phyloP scores from a whole-genome alignment of 1,140 invertebrate species.

The Mamestra configurata region DNA sequence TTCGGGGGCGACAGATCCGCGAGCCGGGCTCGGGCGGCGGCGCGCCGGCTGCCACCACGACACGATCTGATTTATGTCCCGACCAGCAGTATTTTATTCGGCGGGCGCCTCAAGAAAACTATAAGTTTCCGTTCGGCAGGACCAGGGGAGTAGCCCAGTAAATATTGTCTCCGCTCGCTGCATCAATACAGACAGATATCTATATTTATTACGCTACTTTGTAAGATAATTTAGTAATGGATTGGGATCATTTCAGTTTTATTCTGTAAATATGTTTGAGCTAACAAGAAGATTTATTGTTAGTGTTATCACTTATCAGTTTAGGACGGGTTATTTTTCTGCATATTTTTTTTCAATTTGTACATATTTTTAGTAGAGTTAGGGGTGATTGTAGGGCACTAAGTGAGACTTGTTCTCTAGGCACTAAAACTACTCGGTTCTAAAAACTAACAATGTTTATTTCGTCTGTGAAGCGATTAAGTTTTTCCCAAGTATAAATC shows the following conservation, averaged over 20 bases:
- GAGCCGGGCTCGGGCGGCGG: constrained; percentile 64
- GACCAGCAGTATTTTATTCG: constrained; percentile 86
- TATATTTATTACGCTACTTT: constrained; percentile 84
- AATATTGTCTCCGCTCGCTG: constrained; percentile 85
- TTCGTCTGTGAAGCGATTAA: too few species aligned
- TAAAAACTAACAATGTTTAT: too few species aligned
- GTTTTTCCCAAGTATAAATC: background rate
- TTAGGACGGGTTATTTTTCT: background rate
- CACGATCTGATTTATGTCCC: constrained; percentile 84
- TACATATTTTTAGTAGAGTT: too few species aligned
- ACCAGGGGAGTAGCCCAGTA: constrained; percentile 83
- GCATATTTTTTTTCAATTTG: background rate
- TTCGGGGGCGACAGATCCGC: constrained; percentile 2
- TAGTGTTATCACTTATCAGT: background rate
- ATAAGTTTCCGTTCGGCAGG: constrained; percentile 87
- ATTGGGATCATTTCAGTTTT: constrained; percentile 74
- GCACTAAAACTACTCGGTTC: too few species aligned
- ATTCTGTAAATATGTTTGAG: constrained; percentile 53
- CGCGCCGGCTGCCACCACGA: constrained; percentile 80
- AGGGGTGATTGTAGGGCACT: background rate
- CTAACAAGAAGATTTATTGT: constrained; percentile 24
- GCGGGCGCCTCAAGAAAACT: constrained; percentile 87
- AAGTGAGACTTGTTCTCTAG: too few species aligned
- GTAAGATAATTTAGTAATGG: constrained; percentile 86
- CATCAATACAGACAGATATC: constrained; percentile 83